Percentiles rank a stretch among this genome's conserved stretches.
phyloP scores from a whole-genome alignment of 2,797 vertebrate species.

The Decapterus maruadsi region DNA sequence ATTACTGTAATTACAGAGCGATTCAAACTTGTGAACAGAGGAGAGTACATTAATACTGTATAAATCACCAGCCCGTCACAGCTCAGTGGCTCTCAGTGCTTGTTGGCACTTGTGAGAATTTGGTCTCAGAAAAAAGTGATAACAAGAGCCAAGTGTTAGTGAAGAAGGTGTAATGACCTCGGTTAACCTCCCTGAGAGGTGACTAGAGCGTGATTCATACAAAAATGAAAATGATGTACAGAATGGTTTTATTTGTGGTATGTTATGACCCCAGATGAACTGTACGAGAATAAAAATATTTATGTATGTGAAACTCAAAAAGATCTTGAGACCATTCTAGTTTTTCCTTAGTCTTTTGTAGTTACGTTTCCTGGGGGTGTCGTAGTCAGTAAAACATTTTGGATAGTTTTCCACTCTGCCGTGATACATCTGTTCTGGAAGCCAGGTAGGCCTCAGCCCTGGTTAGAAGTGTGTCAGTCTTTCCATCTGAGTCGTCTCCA shows the following conservation, averaged over 20 bases:
- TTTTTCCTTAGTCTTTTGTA: background rate
- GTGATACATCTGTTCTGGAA: background rate
- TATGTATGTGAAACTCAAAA: background rate
- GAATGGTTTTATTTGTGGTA: background rate
- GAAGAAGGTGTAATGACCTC: background rate
- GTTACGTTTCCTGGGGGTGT: background rate
- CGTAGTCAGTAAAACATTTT: background rate
- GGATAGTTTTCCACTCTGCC: background rate
- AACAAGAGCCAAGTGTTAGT: background rate
- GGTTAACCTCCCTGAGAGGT: background rate
- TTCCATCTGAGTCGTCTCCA: slow-evolving; percentile 40
- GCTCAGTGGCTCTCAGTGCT: background rate
- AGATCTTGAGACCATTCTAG: no score
- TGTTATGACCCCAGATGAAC: background rate
- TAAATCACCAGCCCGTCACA: background rate
- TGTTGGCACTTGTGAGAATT: background rate
- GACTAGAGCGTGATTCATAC: background rate
- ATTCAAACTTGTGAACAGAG: background rate
- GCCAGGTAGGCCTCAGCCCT: slow-evolving; percentile 5
- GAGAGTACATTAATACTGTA: background rate
- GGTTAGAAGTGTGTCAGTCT: slow-evolving; percentile 45
- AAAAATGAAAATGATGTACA: background rate
- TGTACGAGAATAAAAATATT: background rate
- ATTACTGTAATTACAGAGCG: background rate
- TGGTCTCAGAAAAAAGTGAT: background rate